These are phyloP conservation scores for Aricia agestis DNA, from an alignment of 1,140 invertebrate species.

Conservation along the genomic window DNA sequence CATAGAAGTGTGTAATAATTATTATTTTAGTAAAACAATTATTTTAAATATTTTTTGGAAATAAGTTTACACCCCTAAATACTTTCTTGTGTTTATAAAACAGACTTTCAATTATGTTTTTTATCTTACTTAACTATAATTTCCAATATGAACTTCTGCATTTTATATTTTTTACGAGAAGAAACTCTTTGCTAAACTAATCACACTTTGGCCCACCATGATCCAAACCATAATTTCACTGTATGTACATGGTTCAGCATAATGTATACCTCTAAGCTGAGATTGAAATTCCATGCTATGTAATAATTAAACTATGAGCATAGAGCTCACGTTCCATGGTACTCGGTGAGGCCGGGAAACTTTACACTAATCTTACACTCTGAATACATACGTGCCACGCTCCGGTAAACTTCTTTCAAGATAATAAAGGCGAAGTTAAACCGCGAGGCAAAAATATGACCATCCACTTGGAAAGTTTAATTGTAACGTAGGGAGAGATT, in stretches of 20 bases:
- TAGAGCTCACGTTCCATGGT: slow-evolving; percentile 24
- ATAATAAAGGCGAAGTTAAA: slow-evolving; percentile 43
- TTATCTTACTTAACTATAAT: too few species aligned
- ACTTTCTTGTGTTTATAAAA: too few species aligned
- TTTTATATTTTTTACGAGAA: too few species aligned
- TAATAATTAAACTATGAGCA: slow-evolving; percentile 16
- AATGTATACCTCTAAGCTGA: not conserved
- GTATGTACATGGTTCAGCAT: not conserved
- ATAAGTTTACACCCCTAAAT: too few species aligned
- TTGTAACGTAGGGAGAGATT: not conserved
- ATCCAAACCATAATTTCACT: not conserved
- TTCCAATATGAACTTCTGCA: too few species aligned
- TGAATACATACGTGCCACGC: slow-evolving; percentile 44
- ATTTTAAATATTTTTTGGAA: too few species aligned
- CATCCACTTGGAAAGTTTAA: slow-evolving; percentile 15
- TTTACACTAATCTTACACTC: slow-evolving; percentile 49
- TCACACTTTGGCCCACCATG: too few species aligned
- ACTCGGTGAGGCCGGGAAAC: slow-evolving; percentile 33
- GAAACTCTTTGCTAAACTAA: too few species aligned
- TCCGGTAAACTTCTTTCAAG: slow-evolving; percentile 36
- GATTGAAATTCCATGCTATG: slow-evolving; percentile 10
- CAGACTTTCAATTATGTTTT: too few species aligned
- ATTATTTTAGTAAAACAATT: too few species aligned
- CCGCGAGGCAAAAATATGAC: slow-evolving; percentile 20
- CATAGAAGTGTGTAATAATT: too few species aligned